Evolutionary conservation across 1,140 invertebrate species (phyloP).

Genomic region (Penaeus chinensis): DNA sequence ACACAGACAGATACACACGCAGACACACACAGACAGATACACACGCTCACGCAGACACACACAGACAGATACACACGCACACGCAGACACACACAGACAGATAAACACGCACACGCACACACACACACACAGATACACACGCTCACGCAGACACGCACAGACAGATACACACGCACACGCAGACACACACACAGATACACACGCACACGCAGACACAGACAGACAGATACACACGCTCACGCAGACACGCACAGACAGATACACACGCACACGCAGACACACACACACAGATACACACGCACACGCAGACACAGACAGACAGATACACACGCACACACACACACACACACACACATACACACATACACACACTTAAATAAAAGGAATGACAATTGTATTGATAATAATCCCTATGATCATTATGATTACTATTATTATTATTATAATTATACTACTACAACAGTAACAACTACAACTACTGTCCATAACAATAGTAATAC

Average conservation of each 20-base stretch:
- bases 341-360: conserved; percentile 30
- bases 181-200: conserved; percentile 14
- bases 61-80: background rate
- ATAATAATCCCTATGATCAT: too few relatives aligned
- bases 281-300: conserved; percentile 8
- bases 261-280: conserved; percentile 5
- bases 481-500: too few relatives aligned
- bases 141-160: too few relatives aligned
- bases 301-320: background rate
- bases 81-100: background rate
- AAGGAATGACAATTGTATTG: background rate
- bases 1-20: too few relatives aligned
- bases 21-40: too few relatives aligned
- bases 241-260: too few relatives aligned
- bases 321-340: background rate
- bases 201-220: too few relatives aligned
- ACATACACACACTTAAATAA: background rate
- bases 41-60: too few relatives aligned
- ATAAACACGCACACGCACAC: conserved; percentile 1
- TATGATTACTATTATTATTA: too few relatives aligned
- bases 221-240: too few relatives aligned
- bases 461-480: too few relatives aligned
- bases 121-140: background rate
- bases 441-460: too few relatives aligned
- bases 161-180: conserved; percentile 16